Evolutionary conservation across 2,113 vertebrate genomes (phyloP).

Genomic region (Smithornis capensis): DNA sequence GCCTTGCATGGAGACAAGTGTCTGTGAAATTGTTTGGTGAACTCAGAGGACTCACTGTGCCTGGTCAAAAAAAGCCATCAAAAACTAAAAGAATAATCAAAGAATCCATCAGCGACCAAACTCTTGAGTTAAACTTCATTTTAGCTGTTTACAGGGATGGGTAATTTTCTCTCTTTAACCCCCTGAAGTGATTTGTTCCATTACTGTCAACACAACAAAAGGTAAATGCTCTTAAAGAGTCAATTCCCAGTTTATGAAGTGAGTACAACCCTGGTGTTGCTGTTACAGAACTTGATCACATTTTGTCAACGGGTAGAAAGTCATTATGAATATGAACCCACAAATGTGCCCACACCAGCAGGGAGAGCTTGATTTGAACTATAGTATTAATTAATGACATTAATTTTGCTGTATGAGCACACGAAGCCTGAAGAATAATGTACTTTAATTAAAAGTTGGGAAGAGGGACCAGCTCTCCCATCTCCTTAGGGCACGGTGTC

Average conservation of each 20-base stretch:
- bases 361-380: background rate
- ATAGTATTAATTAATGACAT: background rate
- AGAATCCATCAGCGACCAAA: background rate
- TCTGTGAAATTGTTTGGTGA: background rate
- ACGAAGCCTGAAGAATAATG: background rate
- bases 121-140: background rate
- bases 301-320: background rate
- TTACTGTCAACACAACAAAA: background rate
- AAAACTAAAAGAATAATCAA: background rate
- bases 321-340: background rate
- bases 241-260: background rate
- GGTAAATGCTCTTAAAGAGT: background rate
- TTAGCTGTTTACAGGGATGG: background rate
- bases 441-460: background rate
- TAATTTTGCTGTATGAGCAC: background rate
- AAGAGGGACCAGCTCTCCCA: background rate
- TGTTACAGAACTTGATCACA: background rate
- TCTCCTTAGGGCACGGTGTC: background rate
- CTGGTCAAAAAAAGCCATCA: background rate
- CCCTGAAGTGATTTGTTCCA: background rate
- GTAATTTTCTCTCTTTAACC: background rate
- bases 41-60: background rate
- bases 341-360: background rate
- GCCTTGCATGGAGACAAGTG: background rate
- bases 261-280: background rate